phyloP scores from a whole-genome alignment of 2,797 vertebrate genomes.

The Smutsia gigantea region DNA sequence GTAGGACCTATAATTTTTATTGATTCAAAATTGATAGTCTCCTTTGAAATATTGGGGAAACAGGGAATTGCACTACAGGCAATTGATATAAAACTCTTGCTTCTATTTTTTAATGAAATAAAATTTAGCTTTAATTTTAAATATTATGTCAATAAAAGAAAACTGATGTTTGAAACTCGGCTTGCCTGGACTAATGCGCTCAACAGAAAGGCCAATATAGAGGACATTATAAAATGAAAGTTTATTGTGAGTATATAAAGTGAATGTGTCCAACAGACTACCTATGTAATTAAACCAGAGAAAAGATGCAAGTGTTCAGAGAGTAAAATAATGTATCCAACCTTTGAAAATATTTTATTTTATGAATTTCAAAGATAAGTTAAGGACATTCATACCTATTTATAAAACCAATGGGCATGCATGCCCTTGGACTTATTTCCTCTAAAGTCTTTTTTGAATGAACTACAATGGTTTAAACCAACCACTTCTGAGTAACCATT shows the following conservation, averaged over 20 bases:
- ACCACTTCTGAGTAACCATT: neutral
- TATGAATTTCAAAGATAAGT: neutral
- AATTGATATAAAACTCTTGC: neutral
- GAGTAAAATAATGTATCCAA: neutral
- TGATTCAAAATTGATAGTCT: neutral
- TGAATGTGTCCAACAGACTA: neutral
- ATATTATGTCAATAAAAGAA: neutral
- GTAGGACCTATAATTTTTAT: neutral
- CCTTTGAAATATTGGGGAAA: neutral
- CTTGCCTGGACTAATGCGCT: neutral
- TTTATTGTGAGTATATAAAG: fast-evolving
- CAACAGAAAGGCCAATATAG: neutral
- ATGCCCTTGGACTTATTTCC: neutral
- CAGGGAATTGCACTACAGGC: neutral
- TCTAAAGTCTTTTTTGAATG: conserved; percentile 2
- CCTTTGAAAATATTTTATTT: neutral
- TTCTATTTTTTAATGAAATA: conserved; percentile 10
- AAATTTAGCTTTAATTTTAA: conserved; percentile 8
- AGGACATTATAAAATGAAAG: neutral
- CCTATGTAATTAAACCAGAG: neutral
- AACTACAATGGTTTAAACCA: neutral
- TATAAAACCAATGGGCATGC: neutral
- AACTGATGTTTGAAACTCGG: neutral
- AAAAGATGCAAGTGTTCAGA: neutral
- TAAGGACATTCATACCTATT: neutral